Evolutionary conservation across 1,140 invertebrate species (phyloP), one percentile per base, ranked within the genome.

Genomic region (Dendroctonus valens): DNA sequence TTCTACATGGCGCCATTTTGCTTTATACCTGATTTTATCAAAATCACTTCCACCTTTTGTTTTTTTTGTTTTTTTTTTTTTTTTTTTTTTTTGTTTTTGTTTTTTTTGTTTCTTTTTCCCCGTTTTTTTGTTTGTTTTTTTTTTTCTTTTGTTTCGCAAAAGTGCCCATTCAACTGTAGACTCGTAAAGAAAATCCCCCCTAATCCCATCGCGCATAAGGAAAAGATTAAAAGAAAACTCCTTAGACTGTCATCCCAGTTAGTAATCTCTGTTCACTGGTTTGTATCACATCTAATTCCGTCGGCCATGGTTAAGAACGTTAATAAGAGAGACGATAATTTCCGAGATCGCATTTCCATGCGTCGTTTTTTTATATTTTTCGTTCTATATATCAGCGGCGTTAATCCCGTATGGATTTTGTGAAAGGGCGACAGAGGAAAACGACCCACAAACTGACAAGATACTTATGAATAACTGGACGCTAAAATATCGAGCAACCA

Each of bases 281-380:
- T 49, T 59, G 58, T 59, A 49, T 59, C 58, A 49, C 15, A 48
- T 59, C 58, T 59, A 59, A 59, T 59, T 59, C 58, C 48, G 58
- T 59, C 58, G 9, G 9, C 58, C 58, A 49, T 59, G 58, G 58
- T 49, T 49, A n/a, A 49, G 44, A 7, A 8, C 15, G 58, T 49
- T 59, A 59, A 59, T 59, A 59, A 59, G 37, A 49, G 15, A 48
- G 58, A 39, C 58, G 58, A 59, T 59, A 59, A 50, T 59, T 41
- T 46, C 26, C 58, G 8, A 48, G 58, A 59, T 59, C 58, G 48
- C 58, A 37, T 59, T 59, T 49, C 58, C 26, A 59, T 42, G 38
- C 58, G 37, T 49, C 37, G 42, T 59, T 59, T 59, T n/a, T n/a
- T 50, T 59, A 59, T 59, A 59, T 59, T 54, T 54, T 54, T 37